These are phyloP conservation scores for Pollicipes pollicipes DNA, from an alignment of 1,140 invertebrate genomes.

Conservation along the genomic window DNA sequence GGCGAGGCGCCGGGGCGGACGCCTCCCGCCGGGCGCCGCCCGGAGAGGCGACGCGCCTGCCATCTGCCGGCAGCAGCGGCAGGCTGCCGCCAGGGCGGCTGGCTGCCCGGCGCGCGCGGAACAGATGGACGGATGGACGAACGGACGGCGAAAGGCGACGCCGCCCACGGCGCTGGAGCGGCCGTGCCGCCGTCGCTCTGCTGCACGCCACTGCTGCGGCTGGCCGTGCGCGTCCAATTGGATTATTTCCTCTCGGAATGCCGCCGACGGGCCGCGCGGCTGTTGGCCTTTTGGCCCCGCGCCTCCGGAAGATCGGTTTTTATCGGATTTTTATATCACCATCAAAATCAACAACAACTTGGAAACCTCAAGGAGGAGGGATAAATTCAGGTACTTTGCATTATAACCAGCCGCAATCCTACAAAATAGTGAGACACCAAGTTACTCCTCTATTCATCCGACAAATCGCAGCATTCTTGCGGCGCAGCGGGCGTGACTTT, in stretches of 20 bases:
- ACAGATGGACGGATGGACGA: too few relatives aligned
- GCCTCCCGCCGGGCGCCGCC: too few relatives aligned
- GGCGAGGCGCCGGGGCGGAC: too few relatives aligned
- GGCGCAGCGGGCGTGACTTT: not conserved
- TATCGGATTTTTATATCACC: not conserved
- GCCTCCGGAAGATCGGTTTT: not conserved
- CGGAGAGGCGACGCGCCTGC: not conserved
- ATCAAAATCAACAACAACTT: constrained; percentile 1
- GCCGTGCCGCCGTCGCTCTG: too few relatives aligned
- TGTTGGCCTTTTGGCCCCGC: not conserved
- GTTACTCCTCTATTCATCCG: not conserved
- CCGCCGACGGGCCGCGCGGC: too few relatives aligned
- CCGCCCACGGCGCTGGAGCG: too few relatives aligned
- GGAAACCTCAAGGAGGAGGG: not conserved
- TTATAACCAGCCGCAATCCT: too few relatives aligned
- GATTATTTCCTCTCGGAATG: not conserved
- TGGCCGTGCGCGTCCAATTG: not conserved
- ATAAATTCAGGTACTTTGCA: not conserved
- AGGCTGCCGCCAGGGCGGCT: too few relatives aligned
- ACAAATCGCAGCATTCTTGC: not conserved
- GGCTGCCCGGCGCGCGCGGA: too few relatives aligned
- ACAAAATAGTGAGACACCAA: too few relatives aligned
- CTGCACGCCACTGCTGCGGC: too few relatives aligned
- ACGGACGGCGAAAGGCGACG: too few relatives aligned
- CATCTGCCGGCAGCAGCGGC: not conserved